A percentile compares a stretch with the other conserved stretches of the same genome.
These are phyloP conservation scores for Subacronicta megacephala DNA, from an alignment of 2,888 invertebrate genomes.

Conservation along the genomic window DNA sequence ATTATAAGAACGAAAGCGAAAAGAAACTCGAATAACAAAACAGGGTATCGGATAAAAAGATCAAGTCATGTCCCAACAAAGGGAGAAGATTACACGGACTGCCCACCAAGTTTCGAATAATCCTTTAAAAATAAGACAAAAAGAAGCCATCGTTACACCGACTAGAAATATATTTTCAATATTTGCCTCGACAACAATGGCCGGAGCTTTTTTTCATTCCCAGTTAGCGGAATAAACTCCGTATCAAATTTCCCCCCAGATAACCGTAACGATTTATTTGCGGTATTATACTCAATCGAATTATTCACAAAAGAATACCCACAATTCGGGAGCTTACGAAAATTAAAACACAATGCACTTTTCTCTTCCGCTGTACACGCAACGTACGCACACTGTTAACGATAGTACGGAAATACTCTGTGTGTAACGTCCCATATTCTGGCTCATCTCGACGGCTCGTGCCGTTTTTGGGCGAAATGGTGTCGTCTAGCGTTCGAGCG, in stretches of 20 bases:
- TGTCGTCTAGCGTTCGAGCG: constrained; percentile 75
- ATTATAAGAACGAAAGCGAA: constrained; percentile 66
- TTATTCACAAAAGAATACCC: constrained; percentile 62
- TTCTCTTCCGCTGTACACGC: constrained; percentile 73
- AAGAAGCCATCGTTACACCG: constrained; percentile 69
- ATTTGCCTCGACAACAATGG: constrained; percentile 79
- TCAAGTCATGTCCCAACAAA: constrained; percentile 73
- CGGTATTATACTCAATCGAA: constrained; percentile 59
- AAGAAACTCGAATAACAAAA: constrained; percentile 63
- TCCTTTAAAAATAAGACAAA: constrained; percentile 79
- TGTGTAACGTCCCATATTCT: constrained; percentile 85
- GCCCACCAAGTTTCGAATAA: constrained; percentile 75
- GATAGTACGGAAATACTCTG: constrained; percentile 85
- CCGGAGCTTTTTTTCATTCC: constrained; percentile 68
- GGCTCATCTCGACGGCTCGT: constrained; percentile 77
- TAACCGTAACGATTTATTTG: constrained; percentile 68
- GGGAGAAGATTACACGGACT: constrained; percentile 69
- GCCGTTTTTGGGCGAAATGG: constrained; percentile 76
- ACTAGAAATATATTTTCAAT: constrained; percentile 84
- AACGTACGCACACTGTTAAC: constrained; percentile 77
- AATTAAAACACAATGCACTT: constrained; percentile 78
- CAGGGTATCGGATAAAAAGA: constrained; percentile 58
- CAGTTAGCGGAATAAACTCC: constrained; percentile 69
- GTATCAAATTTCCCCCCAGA: constrained; percentile 74
- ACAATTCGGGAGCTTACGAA: constrained; percentile 58